Percentiles rank a stretch among this genome's conserved stretches.
Conservation (phyloP, 1,140 invertebrate genomes). For the Drosophila kikkawai region DNA sequence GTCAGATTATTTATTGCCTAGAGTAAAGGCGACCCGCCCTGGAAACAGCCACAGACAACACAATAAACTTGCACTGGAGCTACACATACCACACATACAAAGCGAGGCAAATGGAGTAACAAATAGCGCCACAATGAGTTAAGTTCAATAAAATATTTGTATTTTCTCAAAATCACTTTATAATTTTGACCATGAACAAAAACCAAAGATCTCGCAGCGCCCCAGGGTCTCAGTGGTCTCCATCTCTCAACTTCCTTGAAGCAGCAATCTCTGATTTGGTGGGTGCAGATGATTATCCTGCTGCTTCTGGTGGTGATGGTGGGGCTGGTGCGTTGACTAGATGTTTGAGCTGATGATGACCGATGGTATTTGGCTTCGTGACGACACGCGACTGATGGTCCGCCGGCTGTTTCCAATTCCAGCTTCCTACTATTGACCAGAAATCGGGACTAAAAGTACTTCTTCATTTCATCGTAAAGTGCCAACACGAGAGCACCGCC, state of each 20-base stretch:
- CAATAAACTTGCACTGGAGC: neutral
- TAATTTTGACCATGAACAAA: neutral
- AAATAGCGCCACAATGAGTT: slow-evolving; percentile 41
- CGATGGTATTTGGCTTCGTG: neutral
- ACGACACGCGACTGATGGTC: neutral
- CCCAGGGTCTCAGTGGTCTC: neutral
- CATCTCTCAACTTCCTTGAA: neutral
- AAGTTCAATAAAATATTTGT: slow-evolving; percentile 80
- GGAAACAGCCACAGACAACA: neutral
- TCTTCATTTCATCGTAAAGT: slow-evolving; percentile 91
- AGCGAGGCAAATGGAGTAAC: slow-evolving; percentile 16
- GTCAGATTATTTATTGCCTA: neutral
- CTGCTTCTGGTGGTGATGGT: neutral
- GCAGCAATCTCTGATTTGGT: neutral
- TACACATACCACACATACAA: slow-evolving; percentile 7
- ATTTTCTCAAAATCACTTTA: slow-evolving; percentile 52
- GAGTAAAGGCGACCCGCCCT: slow-evolving; percentile 1
- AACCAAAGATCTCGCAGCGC: neutral
- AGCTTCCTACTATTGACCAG: neutral
- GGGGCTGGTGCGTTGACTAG: neutral
- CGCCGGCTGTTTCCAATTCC: too few relatives aligned
- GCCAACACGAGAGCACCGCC: slow-evolving; percentile 93
- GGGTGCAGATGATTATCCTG: neutral
- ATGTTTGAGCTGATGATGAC: neutral
- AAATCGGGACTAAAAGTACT: slow-evolving; percentile 61